Evolutionary conservation across 2,888 invertebrate genomes (phyloP), one percentile per base, ranked within the genome.

Genomic region (Diadegma fenestrale): DNA sequence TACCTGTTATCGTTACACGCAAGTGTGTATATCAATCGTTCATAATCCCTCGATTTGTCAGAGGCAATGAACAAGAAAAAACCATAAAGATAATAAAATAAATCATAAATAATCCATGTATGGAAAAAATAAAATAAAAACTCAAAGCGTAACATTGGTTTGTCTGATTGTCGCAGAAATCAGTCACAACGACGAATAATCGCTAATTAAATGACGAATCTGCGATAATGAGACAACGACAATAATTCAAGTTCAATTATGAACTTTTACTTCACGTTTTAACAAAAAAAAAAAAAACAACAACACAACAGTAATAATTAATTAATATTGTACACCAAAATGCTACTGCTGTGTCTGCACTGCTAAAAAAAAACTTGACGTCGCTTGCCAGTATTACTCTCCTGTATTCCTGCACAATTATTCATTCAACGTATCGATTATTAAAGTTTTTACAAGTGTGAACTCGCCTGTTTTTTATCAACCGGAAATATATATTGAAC

Each of bases 331-430:
- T 91, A 91, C 90, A 91, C 90, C 72, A 85, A 90, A 89, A 91
- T 86, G 91, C 91, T 91, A 91, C 90, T 89, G 90, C 91, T 92
- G 90, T 93, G 91, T 92, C 90, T 92, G 91, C 92, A 92, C 90
- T 87, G 88, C 87, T 88, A 87, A 85, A 75, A 85, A 75, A 78
- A 71, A 45, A 61, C 89, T 92, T 89, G 91, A 91, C 89, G 92
- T 92, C 91, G 93, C 92, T 92, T 92, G 90, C 91, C 92, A 92
- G 91, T 92, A 93, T 93, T 92, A 92, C 92, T 92, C 91, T 91
- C 90, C 90, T 92, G 90, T 93, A 91, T 90, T 92, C 91, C 90
- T 89, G 91, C 91, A 90, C 91, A 91, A 92, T 91, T 90, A 92
- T 91, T 90, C 87, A 92, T 90, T 90, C 89, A 89, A 83, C 85